phyloP scores from a whole-genome alignment of 2,797 vertebrate genomes.

The Mionectes olivaceus region DNA sequence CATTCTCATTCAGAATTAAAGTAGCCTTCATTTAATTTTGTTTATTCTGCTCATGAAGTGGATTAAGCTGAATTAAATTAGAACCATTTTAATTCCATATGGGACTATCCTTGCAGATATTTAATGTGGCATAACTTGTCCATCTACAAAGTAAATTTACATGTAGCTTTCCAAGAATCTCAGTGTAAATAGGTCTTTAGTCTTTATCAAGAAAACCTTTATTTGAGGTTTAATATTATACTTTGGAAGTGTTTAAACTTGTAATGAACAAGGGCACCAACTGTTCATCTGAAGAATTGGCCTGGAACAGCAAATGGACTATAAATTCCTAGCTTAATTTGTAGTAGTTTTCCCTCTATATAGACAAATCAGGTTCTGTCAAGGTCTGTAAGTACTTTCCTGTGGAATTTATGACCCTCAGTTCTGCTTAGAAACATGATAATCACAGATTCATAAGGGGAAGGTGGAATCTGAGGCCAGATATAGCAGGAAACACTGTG shows the following conservation, averaged over 20 bases:
- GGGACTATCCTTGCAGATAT: neutral
- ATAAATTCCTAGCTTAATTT: neutral
- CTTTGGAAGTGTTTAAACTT: constrained; percentile 8
- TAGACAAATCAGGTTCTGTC: neutral
- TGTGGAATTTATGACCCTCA: neutral
- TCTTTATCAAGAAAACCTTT: neutral
- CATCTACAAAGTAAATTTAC: constrained; percentile 26
- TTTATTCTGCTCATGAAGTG: constrained; percentile 27
- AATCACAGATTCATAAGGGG: neutral
- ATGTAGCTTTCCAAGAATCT: neutral
- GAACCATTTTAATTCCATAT: neutral
- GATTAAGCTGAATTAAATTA: constrained; percentile 38
- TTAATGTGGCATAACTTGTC: neutral
- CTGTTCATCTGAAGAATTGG: neutral
- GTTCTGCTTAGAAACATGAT: neutral
- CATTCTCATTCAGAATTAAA: neutral
- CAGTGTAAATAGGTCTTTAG: neutral
- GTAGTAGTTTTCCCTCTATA: neutral
- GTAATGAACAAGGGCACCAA: neutral
- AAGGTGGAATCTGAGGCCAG: neutral
- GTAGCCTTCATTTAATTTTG: neutral
- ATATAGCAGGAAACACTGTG: neutral
- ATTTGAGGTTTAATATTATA: neutral
- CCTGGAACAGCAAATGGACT: neutral
- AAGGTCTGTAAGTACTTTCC: neutral